Evolutionary conservation across 1,140 invertebrate species (phyloP).

Genomic region (Euglossa dilemma): DNA sequence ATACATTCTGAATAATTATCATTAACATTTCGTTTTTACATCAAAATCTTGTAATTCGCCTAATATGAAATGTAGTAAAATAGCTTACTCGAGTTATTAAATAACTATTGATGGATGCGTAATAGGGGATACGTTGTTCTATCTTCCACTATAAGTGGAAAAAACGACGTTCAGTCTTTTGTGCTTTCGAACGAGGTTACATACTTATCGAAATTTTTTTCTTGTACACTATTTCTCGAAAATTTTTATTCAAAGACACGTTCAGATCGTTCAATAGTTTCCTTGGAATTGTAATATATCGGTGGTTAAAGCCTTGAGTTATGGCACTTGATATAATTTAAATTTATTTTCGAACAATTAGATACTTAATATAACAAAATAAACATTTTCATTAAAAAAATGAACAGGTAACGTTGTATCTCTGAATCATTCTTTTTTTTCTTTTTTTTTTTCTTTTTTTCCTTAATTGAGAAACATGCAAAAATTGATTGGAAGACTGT

Average conservation of each 20-base stretch:
- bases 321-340: not conserved
- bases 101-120: slow-evolving; percentile 16
- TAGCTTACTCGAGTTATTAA: slow-evolving; percentile 12
- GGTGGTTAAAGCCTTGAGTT: slow-evolving; percentile 21
- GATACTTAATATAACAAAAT: slow-evolving; percentile 22
- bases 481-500: not conserved
- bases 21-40: not conserved
- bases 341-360: slow-evolving; percentile 15
- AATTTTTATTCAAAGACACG: not conserved
- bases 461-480: not conserved
- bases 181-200: not conserved
- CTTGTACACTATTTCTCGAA: not conserved
- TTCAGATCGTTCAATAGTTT: not conserved
- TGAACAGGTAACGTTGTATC: not conserved
- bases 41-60: not conserved
- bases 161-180: slow-evolving; percentile 41
- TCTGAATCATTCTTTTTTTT: not conserved
- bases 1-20: slow-evolving; percentile 8
- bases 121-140: not conserved
- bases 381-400: slow-evolving; percentile 15
- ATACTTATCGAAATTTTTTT: not conserved
- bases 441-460: no score
- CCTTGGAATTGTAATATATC: not conserved
- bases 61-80: slow-evolving; percentile 11
- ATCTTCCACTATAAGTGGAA: not conserved